phyloP scores from a whole-genome alignment of 2,888 invertebrate genomes.

The Acleris literana region DNA sequence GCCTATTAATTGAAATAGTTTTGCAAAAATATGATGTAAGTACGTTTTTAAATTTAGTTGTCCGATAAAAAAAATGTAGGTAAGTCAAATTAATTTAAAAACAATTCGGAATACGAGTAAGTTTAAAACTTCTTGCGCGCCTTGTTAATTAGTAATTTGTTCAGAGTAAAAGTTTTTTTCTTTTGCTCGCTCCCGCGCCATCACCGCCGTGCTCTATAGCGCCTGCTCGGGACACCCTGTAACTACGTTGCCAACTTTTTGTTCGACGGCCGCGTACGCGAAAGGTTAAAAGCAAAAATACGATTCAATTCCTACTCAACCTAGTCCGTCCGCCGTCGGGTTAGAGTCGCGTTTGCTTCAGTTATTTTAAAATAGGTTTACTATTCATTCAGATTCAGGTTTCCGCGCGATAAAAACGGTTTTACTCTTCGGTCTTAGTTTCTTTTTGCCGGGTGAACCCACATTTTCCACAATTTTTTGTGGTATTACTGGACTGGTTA shows the following conservation, averaged over 20 bases:
- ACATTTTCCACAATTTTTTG: no score
- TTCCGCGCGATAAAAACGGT: background rate
- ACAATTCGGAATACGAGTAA: no score
- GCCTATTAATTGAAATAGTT: no score
- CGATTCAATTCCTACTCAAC: background rate
- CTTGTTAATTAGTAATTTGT: no score
- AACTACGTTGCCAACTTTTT: slow-evolving; percentile 1
- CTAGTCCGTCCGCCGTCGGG: background rate
- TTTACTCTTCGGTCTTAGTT: background rate
- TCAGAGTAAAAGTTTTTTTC: no score
- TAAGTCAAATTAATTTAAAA: no score
- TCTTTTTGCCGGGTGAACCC: background rate
- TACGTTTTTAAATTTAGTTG: no score
- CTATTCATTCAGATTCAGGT: slow-evolving; percentile 2
- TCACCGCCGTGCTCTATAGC: background rate
- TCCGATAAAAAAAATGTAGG: no score
- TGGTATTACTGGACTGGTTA: no score
- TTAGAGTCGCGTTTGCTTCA: background rate
- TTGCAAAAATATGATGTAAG: no score
- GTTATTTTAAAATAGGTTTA: background rate
- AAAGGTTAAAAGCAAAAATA: slow-evolving; percentile 1
- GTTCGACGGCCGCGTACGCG: background rate
- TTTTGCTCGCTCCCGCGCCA: no score
- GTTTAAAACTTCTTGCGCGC: no score
- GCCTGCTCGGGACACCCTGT: background rate